Conservation (phyloP, 2,888 invertebrate species). For the Barypeithes pellucidus region DNA sequence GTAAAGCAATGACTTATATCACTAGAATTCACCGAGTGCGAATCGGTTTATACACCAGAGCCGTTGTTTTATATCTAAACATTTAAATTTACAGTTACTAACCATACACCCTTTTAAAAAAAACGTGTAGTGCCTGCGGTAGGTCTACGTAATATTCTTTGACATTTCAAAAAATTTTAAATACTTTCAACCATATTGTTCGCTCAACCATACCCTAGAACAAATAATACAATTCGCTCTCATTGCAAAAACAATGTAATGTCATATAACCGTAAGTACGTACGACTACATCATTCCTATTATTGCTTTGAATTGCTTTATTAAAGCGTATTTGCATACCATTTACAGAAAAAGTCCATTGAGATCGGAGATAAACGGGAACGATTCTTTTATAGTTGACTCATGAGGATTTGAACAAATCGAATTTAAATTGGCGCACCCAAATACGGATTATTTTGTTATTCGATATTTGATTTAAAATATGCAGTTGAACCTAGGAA, state of each 20-base stretch:
- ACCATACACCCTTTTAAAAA: background rate
- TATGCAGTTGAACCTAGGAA: too few species aligned
- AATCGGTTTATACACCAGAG: too few species aligned
- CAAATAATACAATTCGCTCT: slow-evolving; percentile 39
- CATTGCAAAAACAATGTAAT: slow-evolving; percentile 41
- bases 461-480: background rate
- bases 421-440: slow-evolving; percentile 40
- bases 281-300: slow-evolving; percentile 26
- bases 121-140: slow-evolving; percentile 2
- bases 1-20: too few species aligned
- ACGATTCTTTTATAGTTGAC: slow-evolving; percentile 31
- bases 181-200: slow-evolving; percentile 2
- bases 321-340: slow-evolving; percentile 39
- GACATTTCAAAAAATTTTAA: slow-evolving; percentile 21
- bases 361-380: slow-evolving; percentile 31
- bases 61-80: too few species aligned
- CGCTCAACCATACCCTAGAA: background rate
- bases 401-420: slow-evolving; percentile 32
- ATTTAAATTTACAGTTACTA: too few species aligned
- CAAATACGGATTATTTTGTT: slow-evolving; percentile 1
- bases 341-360: slow-evolving; percentile 42
- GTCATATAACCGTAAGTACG: slow-evolving; percentile 23
- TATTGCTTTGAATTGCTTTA: slow-evolving; percentile 40
- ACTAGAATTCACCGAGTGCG: too few species aligned
- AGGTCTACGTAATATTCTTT: background rate